phyloP scores from a whole-genome alignment of 2,113 vertebrate species.

The Dicaeum eximium region DNA sequence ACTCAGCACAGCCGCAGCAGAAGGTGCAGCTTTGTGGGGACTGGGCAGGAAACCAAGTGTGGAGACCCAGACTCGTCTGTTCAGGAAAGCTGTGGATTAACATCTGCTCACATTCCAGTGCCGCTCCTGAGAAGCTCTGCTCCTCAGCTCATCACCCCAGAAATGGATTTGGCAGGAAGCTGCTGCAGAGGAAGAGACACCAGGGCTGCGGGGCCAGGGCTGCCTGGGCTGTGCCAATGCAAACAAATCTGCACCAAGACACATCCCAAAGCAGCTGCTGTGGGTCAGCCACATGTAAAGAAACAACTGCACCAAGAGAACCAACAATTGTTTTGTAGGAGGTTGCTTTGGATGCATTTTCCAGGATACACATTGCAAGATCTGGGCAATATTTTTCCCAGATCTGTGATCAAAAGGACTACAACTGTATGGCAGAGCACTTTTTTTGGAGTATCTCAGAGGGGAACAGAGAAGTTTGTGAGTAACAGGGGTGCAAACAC shows the following conservation, averaged over 20 bases:
- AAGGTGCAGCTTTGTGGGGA: background rate
- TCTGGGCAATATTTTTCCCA: background rate
- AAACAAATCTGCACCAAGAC: background rate
- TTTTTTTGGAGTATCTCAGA: background rate
- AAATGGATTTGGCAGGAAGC: background rate
- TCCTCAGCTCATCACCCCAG: background rate
- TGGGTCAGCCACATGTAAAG: background rate
- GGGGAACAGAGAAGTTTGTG: background rate
- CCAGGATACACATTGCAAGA: background rate
- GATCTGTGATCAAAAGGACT: background rate
- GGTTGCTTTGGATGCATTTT: background rate
- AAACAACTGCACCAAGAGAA: background rate
- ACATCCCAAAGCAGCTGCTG: background rate
- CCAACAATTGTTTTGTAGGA: background rate
- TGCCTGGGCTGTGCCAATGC: background rate
- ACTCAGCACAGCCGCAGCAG: background rate
- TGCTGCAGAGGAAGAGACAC: background rate
- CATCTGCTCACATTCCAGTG: background rate
- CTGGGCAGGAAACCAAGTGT: background rate
- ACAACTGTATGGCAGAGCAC: rapidly evolving
- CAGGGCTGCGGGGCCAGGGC: background rate
- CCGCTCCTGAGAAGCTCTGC: background rate
- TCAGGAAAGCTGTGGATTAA: background rate
- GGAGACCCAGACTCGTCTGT: background rate
- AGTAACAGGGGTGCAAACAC: background rate